These are phyloP conservation scores for Bungarus multicinctus DNA, from an alignment of 2,113 vertebrate species.

Conservation along the genomic window DNA sequence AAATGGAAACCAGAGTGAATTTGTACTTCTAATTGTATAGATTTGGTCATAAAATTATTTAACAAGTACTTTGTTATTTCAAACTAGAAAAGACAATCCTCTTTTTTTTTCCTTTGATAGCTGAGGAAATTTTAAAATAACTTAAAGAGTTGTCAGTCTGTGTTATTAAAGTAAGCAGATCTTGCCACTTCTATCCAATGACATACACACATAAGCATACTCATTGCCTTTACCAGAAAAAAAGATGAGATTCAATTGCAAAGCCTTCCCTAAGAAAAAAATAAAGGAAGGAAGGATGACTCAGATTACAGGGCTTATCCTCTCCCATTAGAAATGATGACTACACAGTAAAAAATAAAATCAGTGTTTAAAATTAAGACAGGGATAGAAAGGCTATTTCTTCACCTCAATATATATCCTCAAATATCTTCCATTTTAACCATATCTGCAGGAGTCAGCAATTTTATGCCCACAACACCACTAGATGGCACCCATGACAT, in stretches of 20 bases:
- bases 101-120: not conserved
- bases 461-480: not conserved
- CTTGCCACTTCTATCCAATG: not conserved
- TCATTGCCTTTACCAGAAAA: not conserved
- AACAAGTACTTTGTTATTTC: slow-evolving; percentile 14
- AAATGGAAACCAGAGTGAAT: not conserved
- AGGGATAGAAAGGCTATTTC: not conserved
- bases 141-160: slow-evolving; percentile 5
- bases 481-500: not conserved
- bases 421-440: not conserved
- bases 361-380: not conserved
- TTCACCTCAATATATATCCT: not conserved
- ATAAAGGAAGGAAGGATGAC: not conserved
- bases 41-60: slow-evolving; percentile 18
- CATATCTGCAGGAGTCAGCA: not conserved
- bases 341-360: not conserved
- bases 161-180: not conserved
- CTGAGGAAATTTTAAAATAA: slow-evolving; percentile 2
- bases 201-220: slow-evolving; percentile 1
- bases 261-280: not conserved
- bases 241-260: not conserved
- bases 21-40: slow-evolving; percentile 35
- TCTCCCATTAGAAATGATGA: not conserved
- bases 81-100: not conserved
- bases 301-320: not conserved